phyloP scores from a whole-genome alignment of 2,113 vertebrate species.

The Microcebus lehilahytsara region DNA sequence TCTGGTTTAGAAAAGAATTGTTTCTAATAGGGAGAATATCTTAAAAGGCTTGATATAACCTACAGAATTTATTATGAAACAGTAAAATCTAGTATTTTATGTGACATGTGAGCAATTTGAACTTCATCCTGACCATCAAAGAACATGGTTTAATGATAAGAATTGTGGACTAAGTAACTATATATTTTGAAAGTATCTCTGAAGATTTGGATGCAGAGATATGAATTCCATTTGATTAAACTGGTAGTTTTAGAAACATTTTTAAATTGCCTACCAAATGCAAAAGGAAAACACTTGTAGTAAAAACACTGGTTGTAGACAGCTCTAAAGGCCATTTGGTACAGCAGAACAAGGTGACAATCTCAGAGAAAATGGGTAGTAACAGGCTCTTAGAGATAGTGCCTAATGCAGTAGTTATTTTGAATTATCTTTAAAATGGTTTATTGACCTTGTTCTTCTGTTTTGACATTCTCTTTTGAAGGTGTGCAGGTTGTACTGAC shows the following conservation, averaged over 20 bases:
- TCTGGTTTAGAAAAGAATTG: conserved; percentile 4
- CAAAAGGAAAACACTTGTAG: conserved; percentile 9
- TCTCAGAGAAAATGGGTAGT: neutral
- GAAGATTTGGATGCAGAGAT: neutral
- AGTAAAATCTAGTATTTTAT: neutral
- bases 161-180: neutral
- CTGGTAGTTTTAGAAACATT: conserved; percentile 11
- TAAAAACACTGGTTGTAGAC: neutral
- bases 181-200: neutral
- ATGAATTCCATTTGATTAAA: neutral
- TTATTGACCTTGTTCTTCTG: conserved; percentile 42
- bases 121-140: neutral
- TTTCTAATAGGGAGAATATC: neutral
- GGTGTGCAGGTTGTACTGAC: neutral
- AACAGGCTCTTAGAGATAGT: neutral
- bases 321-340: neutral
- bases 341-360: neutral
- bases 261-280: conserved; percentile 9
- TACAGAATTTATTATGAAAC: neutral
- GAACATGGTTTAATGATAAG: neutral
- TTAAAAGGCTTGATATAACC: neutral
- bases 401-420: conserved; percentile 26
- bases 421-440: conserved; percentile 15
- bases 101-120: neutral
- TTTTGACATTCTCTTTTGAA: conserved; percentile 39